Evolutionary conservation across 2,797 vertebrate genomes (phyloP).

Genomic region (Macroramphosus scolopax): DNA sequence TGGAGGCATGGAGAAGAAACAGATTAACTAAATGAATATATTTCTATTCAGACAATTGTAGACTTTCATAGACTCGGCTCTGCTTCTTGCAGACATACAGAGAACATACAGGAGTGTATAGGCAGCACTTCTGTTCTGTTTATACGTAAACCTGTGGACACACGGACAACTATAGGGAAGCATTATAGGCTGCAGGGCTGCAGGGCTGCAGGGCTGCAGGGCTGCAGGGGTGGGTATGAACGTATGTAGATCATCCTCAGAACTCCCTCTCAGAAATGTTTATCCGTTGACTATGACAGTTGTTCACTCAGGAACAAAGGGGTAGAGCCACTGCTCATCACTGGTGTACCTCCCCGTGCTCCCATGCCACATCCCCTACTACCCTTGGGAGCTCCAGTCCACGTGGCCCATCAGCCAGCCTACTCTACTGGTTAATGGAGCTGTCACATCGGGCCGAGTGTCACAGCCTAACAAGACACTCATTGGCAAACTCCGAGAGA

Average conservation of each 20-base stretch:
- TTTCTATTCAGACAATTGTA: conserved; percentile 2
- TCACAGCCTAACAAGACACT: conserved; percentile 74
- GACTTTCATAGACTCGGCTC: not conserved
- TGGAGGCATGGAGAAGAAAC: conserved; percentile 48
- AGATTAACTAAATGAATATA: conserved; percentile 30
- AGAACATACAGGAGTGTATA: no score
- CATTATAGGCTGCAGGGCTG: no score
- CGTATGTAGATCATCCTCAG: no score
- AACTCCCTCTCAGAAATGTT: no score
- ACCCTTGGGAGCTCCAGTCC: conserved; percentile 49
- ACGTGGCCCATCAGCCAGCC: conserved; percentile 62
- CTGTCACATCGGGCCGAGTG: conserved; percentile 72
- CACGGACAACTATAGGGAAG: no score
- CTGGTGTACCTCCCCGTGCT: conserved; percentile 28
- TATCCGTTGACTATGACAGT: conserved; percentile 54
- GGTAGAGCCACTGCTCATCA: conserved; percentile 41
- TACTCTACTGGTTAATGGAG: conserved; percentile 74
- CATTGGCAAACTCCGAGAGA: conserved; percentile 72
- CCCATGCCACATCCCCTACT: conserved; percentile 16
- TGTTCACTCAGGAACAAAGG: conserved; percentile 45
- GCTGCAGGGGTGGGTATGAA: no score
- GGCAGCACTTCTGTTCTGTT: no score
- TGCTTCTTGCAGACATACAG: not conserved
- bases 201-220: no score
- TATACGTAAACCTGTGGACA: no score